These are phyloP conservation scores for Euleptes europaea DNA, from an alignment of 2,113 vertebrate species.

Conservation along the genomic window DNA sequence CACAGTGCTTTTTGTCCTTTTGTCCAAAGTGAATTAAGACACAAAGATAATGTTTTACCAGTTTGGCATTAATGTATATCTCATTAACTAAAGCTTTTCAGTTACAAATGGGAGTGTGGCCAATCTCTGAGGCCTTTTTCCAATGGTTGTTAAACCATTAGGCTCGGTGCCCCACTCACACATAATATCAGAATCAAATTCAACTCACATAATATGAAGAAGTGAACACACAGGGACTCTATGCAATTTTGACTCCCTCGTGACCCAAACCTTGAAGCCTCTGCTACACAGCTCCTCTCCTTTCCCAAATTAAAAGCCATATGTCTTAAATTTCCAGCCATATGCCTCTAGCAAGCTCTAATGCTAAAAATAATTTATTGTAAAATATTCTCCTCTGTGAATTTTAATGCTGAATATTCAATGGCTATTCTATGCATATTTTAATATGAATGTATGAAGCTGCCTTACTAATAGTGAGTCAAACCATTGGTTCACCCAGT, in stretches of 20 bases:
- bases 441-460: not conserved
- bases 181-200: not conserved
- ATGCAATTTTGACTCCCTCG: not conserved
- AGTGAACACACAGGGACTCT: not conserved
- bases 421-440: not conserved
- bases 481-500: not conserved
- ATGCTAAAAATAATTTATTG: not conserved
- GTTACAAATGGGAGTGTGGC: not conserved
- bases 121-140: not conserved
- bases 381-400: not conserved
- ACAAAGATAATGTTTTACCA: constrained; percentile 20
- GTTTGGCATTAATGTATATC: constrained; percentile 15
- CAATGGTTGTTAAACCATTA: not conserved
- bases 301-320: not conserved
- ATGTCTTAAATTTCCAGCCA: not conserved
- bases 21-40: constrained; percentile 1
- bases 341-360: not conserved
- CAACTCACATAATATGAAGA: not conserved
- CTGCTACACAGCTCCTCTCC: not conserved
- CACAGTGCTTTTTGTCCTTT: not conserved
- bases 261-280: not conserved
- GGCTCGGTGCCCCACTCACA: not conserved
- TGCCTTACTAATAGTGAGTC: not conserved
- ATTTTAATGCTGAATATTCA: not conserved
- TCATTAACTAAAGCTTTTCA: constrained; percentile 24